Evolutionary conservation across 2,888 invertebrate genomes (phyloP), one percentile per base, ranked within the genome.

Genomic region (Pasiphila rectangulata): DNA sequence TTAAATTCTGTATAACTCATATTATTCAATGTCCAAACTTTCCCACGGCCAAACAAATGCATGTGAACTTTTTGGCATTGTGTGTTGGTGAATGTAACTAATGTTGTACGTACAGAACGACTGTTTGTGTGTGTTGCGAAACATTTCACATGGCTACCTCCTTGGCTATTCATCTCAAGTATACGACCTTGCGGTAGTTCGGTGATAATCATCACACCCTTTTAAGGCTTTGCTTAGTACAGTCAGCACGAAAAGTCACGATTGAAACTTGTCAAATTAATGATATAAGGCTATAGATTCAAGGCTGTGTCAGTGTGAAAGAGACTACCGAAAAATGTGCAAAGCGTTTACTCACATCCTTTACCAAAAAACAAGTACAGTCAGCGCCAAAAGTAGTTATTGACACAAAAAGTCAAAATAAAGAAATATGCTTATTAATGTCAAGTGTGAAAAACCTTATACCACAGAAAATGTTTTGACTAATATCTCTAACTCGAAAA

Each of bases 41-140:
- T 77, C 80, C 67, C 81, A 81, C 75, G 68, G 58, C 40, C 20
- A 13, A 9, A 41, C 53, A 17, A 67, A 69, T 54, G 74, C 72
- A 79, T 87, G 87, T 77, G 86, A 87, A 86, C 67, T 65, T 72
- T 71, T 74, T 70, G 77, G 74, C 81, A 86, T 86, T 87, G 86
- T 80, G 51, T 65, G 50, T 69, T 59, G 64, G 77, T 75, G 75
- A 79, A 78, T 79, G 79, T 67, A 65, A n/a, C n/a, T n/a, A n/a
- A 63, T 63, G 67, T 64, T 68, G 7, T 63, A 68, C 64, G 67
- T 54, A 66, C 67, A 67, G 64, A 56, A 57, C 59, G 42, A 46
- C 54, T 59, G 64, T 74, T 68, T 72, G 70, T 70, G 65, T 67
- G 64, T 67, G 63, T 85, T 86, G 75, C 77, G 72, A 83, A 83